Evolutionary conservation across 2,888 invertebrate genomes (phyloP).

Genomic region (Drosophila quasianomalipes): DNA sequence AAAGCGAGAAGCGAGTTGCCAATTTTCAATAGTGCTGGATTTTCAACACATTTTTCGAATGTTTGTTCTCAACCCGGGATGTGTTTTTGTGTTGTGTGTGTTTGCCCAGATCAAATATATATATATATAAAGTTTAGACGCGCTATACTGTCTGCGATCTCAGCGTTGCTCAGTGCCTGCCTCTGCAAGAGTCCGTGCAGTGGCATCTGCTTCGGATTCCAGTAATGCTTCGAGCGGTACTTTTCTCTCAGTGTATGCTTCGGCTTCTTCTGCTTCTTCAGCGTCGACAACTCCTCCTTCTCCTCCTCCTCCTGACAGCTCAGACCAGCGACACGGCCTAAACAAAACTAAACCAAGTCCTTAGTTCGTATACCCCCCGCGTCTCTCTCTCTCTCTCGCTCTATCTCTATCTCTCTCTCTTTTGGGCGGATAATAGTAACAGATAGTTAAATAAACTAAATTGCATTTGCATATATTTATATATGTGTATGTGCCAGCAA

Average conservation of each 20-base stretch:
- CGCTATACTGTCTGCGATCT: conserved; percentile 1
- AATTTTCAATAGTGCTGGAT: conserved; percentile 3
- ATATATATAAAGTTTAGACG: neutral
- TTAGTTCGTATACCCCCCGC: neutral
- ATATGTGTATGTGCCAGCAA: conserved; percentile 29
- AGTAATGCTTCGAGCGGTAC: neutral
- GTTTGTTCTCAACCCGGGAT: neutral
- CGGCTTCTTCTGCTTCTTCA: neutral
- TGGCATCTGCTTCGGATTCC: conserved; percentile 3
- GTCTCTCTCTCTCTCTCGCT: neutral
- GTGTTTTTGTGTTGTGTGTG: conserved; percentile 6
- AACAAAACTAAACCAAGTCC: neutral
- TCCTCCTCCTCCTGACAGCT: conserved; percentile 21
- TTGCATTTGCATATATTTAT: conserved; percentile 12
- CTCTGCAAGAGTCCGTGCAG: conserved; percentile 8
- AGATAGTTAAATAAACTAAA: neutral
- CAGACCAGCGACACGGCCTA: conserved; percentile 34
- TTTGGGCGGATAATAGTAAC: neutral
- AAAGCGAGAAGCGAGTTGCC: neutral
- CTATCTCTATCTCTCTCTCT: neutral
- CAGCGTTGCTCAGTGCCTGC: conserved; percentile 1
- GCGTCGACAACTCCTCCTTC: neutral
- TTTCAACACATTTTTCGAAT: neutral
- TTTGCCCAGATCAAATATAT: neutral
- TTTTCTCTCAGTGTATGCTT: neutral